Evolutionary conservation across 1,140 invertebrate genomes (phyloP), one percentile per base, ranked within the genome.

Genomic region (Plodia interpunctella): DNA sequence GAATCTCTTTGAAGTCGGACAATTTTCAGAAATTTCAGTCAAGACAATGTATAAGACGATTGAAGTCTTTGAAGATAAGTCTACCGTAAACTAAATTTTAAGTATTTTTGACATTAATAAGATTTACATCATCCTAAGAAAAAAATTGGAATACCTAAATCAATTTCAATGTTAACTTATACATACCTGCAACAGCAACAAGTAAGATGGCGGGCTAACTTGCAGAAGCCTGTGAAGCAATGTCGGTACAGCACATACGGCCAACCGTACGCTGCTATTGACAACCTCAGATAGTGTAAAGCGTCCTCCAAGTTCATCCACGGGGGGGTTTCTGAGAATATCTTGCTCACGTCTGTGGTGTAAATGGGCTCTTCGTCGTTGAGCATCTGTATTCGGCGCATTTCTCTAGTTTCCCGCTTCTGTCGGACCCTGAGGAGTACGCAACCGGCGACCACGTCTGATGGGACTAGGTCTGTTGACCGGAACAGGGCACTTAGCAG

Each of bases 231-330:
- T 6, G 93, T 94, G 61, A 93, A 93, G 56, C 92, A 92, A 74
- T 97, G 92, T 20, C 92, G 90, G 76, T 95, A 96, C 68, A 97
- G 86, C 65, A 95, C 96, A 69, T 95, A 95, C n/a, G 96, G 94
- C 96, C 97, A 98, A 0, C 97, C 96, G 81, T 97, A 98, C n/a
- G 93, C 93, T 0, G 95, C 94, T 70, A 95, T 93, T 0, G 96
- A 95, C 68, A 96, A 92, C 74, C 94, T 92, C 58, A 97, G 88
- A 70, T 94, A 97, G 83, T 97, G 94, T 50, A 91, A 74, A 0
- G 95, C 95, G 69, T 93, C 92, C 62, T 94, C 92, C 50, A 96
- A 76, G 66, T 93, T 95, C 94, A 97, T 96, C 96, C 96, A 97
- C 1, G 87, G 84, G 0, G 94, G 94, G 10, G 91, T 89, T 44